These are phyloP conservation scores for Denticeps clupeoides DNA, from an alignment of 2,797 vertebrate genomes.

Conservation along the genomic window DNA sequence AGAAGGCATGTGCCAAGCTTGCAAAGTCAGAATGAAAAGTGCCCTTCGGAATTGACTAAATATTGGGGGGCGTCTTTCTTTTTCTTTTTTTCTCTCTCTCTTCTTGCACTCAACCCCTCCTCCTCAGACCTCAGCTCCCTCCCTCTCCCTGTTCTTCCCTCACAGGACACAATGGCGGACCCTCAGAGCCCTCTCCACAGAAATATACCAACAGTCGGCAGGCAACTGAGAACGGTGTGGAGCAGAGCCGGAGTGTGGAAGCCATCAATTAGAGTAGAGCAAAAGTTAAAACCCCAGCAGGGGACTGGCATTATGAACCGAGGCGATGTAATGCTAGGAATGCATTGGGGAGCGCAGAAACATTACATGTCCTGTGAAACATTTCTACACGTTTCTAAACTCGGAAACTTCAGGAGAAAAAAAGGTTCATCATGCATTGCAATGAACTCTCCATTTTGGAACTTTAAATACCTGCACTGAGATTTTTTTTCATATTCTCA, in stretches of 20 bases:
- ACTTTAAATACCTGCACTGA: no score
- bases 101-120: neutral
- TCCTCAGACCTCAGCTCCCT: slow-evolving; percentile 24
- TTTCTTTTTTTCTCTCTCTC: slow-evolving; percentile 10
- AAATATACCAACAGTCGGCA: slow-evolving; percentile 40
- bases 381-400: no score
- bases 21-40: slow-evolving; percentile 67
- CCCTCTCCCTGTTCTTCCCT: no score
- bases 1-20: slow-evolving; percentile 79
- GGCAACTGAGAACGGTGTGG: slow-evolving; percentile 29
- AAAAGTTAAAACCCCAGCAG: slow-evolving; percentile 45
- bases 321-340: no score
- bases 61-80: slow-evolving; percentile 49
- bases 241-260: slow-evolving; percentile 46
- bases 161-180: slow-evolving; percentile 29
- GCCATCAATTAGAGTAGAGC: slow-evolving; percentile 47
- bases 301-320: slow-evolving; percentile 28
- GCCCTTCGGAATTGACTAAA: slow-evolving; percentile 61
- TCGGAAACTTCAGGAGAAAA: no score
- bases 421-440: no score
- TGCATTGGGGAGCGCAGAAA: no score
- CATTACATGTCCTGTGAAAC: no score
- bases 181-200: slow-evolving; percentile 32
- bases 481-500: no score
- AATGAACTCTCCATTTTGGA: no score